Evolutionary conservation across 1,140 invertebrate species (phyloP), one percentile per base, ranked within the genome.

Genomic region (Zaprionus kolodkinae): DNA sequence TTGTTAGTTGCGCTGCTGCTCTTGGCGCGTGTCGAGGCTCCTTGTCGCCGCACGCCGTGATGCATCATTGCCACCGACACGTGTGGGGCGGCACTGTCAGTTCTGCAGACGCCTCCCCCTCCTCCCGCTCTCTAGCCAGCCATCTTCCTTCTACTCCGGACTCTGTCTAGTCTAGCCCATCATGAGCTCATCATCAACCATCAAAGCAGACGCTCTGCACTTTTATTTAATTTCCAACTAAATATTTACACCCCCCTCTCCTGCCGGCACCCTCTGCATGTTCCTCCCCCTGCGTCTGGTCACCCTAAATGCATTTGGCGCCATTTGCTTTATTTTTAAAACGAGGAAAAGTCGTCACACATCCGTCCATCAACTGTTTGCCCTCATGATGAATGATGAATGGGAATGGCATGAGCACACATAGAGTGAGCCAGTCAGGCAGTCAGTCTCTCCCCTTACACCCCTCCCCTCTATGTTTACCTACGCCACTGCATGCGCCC

Each of bases 261-360:
- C 15, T n/a, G 38, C 40, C 38, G n/a, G n/a, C n/a, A 3, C 38
- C 1, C 38, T 2, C 5, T 9, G n/a, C 40, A 30, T 30, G 21
- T 21, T 5, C 40, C 7, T 2, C 40, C 0, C 7, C 15, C 27
- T 12, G 27, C 15, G 15, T n/a, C 15, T 10, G 45, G 6, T 45
- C 33, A n/a, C 6, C 6, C 67, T 56, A 87, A 80, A 83, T 84
- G 80, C 84, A 88, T 84, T 88, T 88, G 80, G 84, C 83, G 84
- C 84, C 83, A 79, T 87, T 86, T 82, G 82, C 65, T 79, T 88
- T 70, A 73, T 79, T 72, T 68, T 81, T 80, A 80, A 80, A 80
- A 85, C 85, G 71, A 86, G 71, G 73, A 72, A 88, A 84, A 84
- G 76, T 84, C 83, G 84, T 89, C 85, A 88, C 84, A 88, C 85